Conservation (phyloP, 2,888 invertebrate genomes). For the Rhingia campestris region DNA sequence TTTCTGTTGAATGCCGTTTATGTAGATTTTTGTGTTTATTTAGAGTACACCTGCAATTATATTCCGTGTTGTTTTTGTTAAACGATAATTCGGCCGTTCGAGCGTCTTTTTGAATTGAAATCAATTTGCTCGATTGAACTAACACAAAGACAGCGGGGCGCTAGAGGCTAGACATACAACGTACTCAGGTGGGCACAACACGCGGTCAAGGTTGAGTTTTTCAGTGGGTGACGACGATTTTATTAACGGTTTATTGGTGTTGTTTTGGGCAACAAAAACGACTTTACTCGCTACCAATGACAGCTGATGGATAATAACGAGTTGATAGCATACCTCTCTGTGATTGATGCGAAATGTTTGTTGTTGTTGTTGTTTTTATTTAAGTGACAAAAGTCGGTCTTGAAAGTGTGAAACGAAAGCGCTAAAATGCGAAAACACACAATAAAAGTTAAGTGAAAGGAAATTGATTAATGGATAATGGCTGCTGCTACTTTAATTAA, state of each 20-base stretch:
- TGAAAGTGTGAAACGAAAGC: conserved; percentile 34
- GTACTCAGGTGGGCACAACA: conserved; percentile 2
- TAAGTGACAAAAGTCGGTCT: not conserved
- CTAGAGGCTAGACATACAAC: conserved; percentile 28
- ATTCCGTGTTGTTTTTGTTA: conserved; percentile 12
- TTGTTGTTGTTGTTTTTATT: not conserved
- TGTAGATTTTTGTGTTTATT: conserved; percentile 16
- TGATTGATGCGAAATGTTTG: conserved; percentile 7
- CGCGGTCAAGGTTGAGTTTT: conserved; percentile 64
- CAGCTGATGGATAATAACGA: conserved; percentile 1
- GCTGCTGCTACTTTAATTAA: conserved; percentile 5
- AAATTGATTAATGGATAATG: conserved; percentile 45
- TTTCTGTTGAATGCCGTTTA: not conserved
- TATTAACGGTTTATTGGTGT: not conserved
- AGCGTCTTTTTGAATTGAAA: not conserved
- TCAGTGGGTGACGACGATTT: not conserved
- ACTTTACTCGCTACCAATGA: conserved; percentile 39
- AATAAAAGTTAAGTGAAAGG: conserved; percentile 58
- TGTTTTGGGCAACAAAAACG: conserved; percentile 41
- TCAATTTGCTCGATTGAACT: conserved; percentile 2
- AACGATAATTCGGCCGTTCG: not conserved
- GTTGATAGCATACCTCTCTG: conserved; percentile 15
- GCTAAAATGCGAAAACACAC: conserved; percentile 5
- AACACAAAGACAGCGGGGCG: conserved; percentile 21
- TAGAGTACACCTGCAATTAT: conserved; percentile 30